phyloP scores from a whole-genome alignment of 2,113 vertebrate genomes.

The Piprites chloris region DNA sequence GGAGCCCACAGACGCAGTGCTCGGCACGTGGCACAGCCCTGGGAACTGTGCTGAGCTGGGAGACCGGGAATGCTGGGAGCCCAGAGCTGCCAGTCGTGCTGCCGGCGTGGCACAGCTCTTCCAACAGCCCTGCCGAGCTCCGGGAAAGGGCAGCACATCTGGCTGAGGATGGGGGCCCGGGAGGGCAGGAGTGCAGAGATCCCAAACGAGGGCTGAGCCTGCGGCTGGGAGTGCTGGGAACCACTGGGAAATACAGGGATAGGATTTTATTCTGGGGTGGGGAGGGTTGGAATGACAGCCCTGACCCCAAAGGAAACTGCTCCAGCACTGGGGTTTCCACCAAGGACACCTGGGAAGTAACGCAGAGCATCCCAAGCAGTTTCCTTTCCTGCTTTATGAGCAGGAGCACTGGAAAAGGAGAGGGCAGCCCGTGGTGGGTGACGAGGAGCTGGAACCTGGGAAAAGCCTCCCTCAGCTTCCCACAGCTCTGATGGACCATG shows the following conservation, averaged over 20 bases:
- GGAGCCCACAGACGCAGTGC: background rate
- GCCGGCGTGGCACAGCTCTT: too few species aligned
- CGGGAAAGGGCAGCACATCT: background rate
- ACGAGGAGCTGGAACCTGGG: too few species aligned
- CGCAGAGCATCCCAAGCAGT: background rate
- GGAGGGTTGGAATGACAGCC: background rate
- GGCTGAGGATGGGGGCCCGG: too few species aligned
- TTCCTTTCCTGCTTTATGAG: background rate
- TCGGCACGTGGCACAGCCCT: background rate
- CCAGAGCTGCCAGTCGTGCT: background rate
- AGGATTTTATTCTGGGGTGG: background rate
- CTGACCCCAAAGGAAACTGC: background rate
- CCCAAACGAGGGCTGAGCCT: too few species aligned
- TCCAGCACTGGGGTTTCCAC: background rate
- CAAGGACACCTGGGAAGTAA: background rate
- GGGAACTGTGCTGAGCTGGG: background rate
- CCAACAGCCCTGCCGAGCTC: background rate
- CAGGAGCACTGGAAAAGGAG: accelerated
- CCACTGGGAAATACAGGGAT: too few species aligned
- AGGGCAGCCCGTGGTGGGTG: too few species aligned
- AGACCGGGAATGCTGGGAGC: background rate
- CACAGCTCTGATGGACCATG: too few species aligned
- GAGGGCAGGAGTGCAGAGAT: too few species aligned
- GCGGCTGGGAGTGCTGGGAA: too few species aligned
- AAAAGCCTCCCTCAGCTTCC: too few species aligned